phyloP scores from a whole-genome alignment of 2,797 vertebrate species.

The Leptatherina wallacei region DNA sequence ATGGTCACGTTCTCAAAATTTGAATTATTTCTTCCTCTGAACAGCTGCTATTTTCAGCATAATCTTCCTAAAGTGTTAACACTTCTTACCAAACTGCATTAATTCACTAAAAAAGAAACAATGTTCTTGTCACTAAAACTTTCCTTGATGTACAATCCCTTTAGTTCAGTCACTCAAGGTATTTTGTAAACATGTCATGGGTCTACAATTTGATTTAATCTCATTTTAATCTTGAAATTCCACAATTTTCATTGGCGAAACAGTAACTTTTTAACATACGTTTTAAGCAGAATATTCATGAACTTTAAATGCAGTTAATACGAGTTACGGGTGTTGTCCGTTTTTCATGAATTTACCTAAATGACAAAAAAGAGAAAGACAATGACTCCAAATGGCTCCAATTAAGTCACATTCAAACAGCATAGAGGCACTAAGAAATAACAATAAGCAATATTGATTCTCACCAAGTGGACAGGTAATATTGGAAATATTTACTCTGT shows the following conservation, averaged over 20 bases:
- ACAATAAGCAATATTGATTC: neutral
- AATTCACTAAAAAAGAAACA: neutral
- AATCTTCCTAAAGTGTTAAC: no score
- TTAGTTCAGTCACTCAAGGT: neutral
- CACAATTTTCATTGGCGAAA: neutral
- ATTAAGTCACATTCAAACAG: neutral
- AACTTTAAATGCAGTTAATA: neutral
- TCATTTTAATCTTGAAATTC: neutral
- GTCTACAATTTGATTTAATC: neutral
- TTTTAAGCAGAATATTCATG: neutral
- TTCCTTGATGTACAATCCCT: neutral
- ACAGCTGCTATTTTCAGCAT: no score
- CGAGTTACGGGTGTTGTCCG: neutral
- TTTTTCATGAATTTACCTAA: neutral
- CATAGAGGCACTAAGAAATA: neutral
- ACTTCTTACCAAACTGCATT: neutral
- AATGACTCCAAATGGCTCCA: neutral
- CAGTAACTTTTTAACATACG: no score
- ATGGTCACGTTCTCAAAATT: no score
- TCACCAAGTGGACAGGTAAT: neutral
- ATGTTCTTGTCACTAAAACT: no score
- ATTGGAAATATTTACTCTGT: neutral
- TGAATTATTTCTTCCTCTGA: no score
- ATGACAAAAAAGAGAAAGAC: neutral
- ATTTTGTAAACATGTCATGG: neutral